These are phyloP conservation scores for Pogonocichla stellata DNA, from an alignment of 2,113 vertebrate genomes.

Conservation along the genomic window DNA sequence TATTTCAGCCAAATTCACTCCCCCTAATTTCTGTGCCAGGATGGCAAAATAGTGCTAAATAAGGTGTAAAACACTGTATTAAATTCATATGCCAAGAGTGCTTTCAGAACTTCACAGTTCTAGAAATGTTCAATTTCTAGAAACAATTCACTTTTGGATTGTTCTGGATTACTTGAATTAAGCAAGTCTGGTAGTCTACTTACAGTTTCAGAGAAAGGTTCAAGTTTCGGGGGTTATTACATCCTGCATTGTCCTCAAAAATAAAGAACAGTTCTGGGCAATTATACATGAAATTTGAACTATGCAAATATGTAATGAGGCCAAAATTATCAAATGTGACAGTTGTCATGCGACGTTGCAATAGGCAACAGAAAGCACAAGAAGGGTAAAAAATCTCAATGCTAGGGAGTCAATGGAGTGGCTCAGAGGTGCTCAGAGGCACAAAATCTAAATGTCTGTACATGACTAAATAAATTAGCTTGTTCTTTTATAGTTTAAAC, in stretches of 20 bases:
- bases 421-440: neutral
- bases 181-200: neutral
- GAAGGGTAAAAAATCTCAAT: neutral
- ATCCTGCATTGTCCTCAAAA: neutral
- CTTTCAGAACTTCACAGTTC: neutral
- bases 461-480: neutral
- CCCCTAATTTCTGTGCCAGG: neutral
- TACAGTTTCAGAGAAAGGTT: neutral
- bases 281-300: neutral
- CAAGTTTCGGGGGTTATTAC: neutral
- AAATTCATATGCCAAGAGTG: neutral
- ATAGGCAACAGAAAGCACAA: neutral
- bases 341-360: neutral
- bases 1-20: slow-evolving; percentile 9
- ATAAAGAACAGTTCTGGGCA: neutral
- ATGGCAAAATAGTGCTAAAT: slow-evolving; percentile 17
- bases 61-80: neutral
- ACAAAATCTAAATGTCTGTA: neutral
- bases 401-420: neutral
- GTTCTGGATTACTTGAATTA: neutral
- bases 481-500: neutral
- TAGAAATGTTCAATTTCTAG: neutral
- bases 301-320: neutral
- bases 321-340: neutral
- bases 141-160: neutral